Base-by-base conservation (phyloP, 2,797 vertebrate genomes). In the Sebastes vulpes region DNA sequence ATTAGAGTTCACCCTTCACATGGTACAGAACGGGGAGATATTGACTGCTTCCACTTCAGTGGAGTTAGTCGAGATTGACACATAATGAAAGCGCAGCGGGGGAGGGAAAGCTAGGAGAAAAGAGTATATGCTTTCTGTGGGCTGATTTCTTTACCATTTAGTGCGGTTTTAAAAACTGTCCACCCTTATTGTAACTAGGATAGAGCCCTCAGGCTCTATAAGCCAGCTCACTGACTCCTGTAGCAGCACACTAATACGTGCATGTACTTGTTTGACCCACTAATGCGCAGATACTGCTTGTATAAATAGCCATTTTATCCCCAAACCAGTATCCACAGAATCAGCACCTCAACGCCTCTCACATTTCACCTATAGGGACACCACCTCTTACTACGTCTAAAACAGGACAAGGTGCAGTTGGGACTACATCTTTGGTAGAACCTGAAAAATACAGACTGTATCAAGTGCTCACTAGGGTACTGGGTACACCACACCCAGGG, bases 41-140 rank as follows among this genome's bases (percentile, higher is more conserved):
- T 95, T 94, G 93, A 94, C 93, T 90, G 88, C 89, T 96, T 96
- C 91, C 91, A 93, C 93, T 91, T 93, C 89, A 93, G 65, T 93
- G 92, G 91, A 95, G 89, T 89, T 82, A 29, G 79, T 77, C 31
- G 64, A 91, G 86, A 95, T 95, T 95, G 93, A 89, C 92, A 95
- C 84, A 93, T 92, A 95, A 95, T 93, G 91, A 93, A 92, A 93
- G 82, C 79, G 29, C 78, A 89, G 82, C 68, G 29, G 78, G 87
- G 69, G 67, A 65, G 60, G 68, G 23, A 85, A 82, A 81, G 85
- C 63, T 72, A 60, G 28, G 14, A 78, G 53, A 72, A 85, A 76
- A 57, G 68, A 79, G 73, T 65, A 78, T 21, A 74, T 69, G 79
- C 60, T 85, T 31, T 61, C 52, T 78, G 35, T 52, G 21, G 25